Conservation (phyloP, 2,888 invertebrate species). For the Tineola bisselliella region DNA sequence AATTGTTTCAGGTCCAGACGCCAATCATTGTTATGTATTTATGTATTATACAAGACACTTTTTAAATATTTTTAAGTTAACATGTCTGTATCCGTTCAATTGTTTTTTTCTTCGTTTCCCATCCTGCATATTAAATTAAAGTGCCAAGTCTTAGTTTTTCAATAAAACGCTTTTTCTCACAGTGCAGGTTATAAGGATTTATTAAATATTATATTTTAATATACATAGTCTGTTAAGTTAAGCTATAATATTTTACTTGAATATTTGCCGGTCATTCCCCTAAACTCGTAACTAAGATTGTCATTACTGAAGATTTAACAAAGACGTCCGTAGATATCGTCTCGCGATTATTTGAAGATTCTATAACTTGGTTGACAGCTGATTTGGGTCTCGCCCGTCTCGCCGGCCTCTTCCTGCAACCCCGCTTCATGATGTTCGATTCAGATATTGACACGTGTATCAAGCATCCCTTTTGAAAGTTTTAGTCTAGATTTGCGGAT, state of each 20-base stretch:
- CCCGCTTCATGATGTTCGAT: constrained; percentile 23
- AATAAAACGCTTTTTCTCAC: too few relatives aligned
- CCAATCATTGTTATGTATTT: too few relatives aligned
- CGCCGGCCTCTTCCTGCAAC: constrained; percentile 45
- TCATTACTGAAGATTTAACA: constrained; percentile 46
- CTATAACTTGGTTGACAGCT: constrained; percentile 45
- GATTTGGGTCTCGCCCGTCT: constrained; percentile 49
- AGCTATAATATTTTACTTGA: neutral
- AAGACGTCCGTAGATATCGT: constrained; percentile 52
- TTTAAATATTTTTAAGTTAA: too few relatives aligned
- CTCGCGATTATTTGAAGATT: constrained; percentile 43
- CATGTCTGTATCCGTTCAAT: too few relatives aligned
- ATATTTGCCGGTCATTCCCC: constrained; percentile 15
- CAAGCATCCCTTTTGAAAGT: neutral
- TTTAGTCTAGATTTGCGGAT: neutral
- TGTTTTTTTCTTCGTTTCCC: too few relatives aligned
- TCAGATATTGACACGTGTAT: constrained; percentile 10
- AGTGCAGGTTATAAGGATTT: too few relatives aligned
- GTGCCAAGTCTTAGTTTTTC: too few relatives aligned
- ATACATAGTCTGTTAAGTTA: too few relatives aligned
- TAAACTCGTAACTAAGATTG: constrained; percentile 22
- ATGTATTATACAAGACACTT: too few relatives aligned
- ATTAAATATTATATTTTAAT: too few relatives aligned
- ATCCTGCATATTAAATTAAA: too few relatives aligned
- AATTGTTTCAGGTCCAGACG: too few relatives aligned